Percentiles rank a stretch among this genome's conserved stretches.
Conservation (phyloP, 2,797 vertebrate species). For the Champsocephalus gunnari region DNA sequence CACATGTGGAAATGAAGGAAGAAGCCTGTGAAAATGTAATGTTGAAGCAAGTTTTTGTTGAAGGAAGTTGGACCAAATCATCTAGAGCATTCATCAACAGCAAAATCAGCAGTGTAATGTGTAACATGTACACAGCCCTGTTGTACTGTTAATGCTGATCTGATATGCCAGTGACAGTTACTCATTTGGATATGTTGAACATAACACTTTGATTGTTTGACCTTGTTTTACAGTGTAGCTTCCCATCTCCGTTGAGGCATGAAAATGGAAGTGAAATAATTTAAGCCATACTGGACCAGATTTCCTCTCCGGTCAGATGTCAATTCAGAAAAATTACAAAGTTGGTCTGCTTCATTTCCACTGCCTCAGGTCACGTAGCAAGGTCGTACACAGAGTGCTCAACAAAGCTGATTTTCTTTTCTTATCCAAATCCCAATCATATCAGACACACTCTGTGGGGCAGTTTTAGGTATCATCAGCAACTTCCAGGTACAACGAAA, state of each 20-base stretch:
- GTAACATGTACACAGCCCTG: constrained; percentile 36
- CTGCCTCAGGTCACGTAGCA: constrained; percentile 68
- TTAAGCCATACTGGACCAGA: constrained; percentile 64
- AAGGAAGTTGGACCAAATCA: constrained; percentile 45
- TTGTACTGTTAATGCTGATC: constrained; percentile 39
- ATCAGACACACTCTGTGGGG: constrained; percentile 65
- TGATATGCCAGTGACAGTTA: constrained; percentile 42
- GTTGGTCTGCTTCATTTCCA: constrained; percentile 76
- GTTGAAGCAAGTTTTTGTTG: constrained; percentile 36
- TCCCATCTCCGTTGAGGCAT: constrained; percentile 66
- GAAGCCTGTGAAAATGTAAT: constrained; percentile 50
- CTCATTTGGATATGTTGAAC: constrained; percentile 56
- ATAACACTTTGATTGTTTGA: constrained; percentile 61
- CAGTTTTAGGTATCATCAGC: constrained; percentile 49
- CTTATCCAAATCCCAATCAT: constrained; percentile 63
- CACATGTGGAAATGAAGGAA: constrained; percentile 33
- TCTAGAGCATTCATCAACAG: constrained; percentile 51
- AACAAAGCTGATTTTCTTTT: constrained; percentile 50
- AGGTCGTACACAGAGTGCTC: constrained; percentile 50
- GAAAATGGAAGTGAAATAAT: constrained; percentile 80
- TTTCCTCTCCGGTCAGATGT: constrained; percentile 78
- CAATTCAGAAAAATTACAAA: constrained; percentile 74
- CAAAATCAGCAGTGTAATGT: constrained; percentile 39
- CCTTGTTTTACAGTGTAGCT: constrained; percentile 69
- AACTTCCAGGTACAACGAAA: constrained; percentile 34